A percentile compares a stretch with the other conserved stretches of the same genome.
Conservation (phyloP, 2,797 vertebrate species). For the Dryobates pubescens region DNA sequence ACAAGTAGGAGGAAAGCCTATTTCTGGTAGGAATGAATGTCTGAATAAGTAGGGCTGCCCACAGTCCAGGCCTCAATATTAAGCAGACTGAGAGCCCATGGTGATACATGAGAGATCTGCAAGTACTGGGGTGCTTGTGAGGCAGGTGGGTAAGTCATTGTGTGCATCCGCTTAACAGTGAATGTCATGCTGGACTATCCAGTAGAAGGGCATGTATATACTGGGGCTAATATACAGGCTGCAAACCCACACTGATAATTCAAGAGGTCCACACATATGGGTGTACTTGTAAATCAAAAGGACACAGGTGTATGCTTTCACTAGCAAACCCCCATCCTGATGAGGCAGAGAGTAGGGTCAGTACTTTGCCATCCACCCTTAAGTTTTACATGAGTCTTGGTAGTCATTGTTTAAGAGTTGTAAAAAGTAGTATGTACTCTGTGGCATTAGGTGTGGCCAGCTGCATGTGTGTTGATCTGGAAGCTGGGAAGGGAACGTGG, state of each 20-base stretch:
- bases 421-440: not conserved
- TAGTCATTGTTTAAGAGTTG: not conserved
- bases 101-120: not conserved
- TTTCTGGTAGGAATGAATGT: not conserved
- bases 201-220: not conserved
- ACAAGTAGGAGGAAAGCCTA: not conserved
- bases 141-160: not conserved
- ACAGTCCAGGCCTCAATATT: not conserved
- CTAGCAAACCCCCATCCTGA: not conserved
- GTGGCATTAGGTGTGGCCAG: not conserved
- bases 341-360: not conserved
- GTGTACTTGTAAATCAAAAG: not conserved
- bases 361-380: not conserved
- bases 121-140: not conserved
- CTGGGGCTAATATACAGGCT: not conserved
- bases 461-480: too few species aligned
- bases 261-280: not conserved
- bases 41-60: accelerated
- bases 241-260: accelerated
- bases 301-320: not conserved
- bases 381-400: not conserved
- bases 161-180: not conserved
- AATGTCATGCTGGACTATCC: not conserved
- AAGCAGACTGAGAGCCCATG: not conserved
- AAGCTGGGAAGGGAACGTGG: too few species aligned